Evolutionary conservation across 2,113 vertebrate genomes (phyloP).

Genomic region (Bungarus multicinctus): DNA sequence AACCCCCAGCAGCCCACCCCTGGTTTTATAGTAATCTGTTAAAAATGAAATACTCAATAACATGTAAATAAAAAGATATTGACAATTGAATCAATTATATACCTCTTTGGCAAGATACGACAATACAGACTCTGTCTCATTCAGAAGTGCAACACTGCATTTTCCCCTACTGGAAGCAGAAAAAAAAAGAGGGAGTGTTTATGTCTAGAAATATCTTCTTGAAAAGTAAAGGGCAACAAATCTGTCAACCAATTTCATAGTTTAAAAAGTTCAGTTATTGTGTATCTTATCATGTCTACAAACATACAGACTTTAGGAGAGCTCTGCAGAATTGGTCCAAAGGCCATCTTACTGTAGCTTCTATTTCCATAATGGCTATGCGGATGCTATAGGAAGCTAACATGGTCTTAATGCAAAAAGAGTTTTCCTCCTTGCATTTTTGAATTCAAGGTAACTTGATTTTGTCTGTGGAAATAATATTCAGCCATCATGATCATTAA

Average conservation of each 20-base stretch:
- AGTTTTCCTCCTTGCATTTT: neutral
- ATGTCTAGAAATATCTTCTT: neutral
- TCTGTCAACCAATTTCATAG: neutral
- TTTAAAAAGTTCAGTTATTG: neutral
- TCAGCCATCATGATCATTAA: neutral
- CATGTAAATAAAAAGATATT: neutral
- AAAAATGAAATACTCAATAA: neutral
- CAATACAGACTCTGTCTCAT: conserved; percentile 92
- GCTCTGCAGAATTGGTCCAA: neutral
- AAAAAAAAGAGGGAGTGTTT: neutral
- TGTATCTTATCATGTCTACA: neutral
- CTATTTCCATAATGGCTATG: neutral
- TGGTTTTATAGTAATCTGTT: neutral
- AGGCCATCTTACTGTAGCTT: neutral
- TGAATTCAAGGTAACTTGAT: neutral
- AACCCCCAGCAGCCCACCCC: too few relatives aligned
- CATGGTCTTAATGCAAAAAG: neutral
- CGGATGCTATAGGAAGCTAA: neutral
- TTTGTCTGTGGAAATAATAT: neutral
- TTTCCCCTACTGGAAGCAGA: conserved; percentile 82
- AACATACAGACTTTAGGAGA: neutral
- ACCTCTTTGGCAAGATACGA: conserved; percentile 98
- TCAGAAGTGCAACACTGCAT: conserved; percentile 93
- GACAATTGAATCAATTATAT: conserved; percentile 17
- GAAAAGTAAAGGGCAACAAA: neutral